A percentile compares a stretch with the other conserved stretches of the same genome.
Conservation (phyloP, 2,797 vertebrate genomes). For the Xyrichtys novacula region DNA sequence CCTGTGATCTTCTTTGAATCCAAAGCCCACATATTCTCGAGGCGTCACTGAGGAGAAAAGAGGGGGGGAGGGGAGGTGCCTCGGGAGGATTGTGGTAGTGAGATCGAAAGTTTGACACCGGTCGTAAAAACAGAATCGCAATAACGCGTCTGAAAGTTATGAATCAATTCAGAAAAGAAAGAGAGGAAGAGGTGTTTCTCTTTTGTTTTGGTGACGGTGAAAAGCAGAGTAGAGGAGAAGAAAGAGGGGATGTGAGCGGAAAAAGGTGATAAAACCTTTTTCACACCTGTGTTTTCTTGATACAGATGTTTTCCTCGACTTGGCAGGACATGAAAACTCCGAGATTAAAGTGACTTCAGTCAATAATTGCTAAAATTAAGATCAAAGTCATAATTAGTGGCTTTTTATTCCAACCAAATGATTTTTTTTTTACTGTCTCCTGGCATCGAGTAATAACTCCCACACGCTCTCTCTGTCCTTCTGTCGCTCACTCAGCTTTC, state of each 20-base stretch:
- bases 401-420: slow-evolving; percentile 3
- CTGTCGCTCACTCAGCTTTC: slow-evolving; percentile 82
- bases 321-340: slow-evolving; percentile 38
- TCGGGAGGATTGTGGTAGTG: slow-evolving; percentile 24
- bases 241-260: background rate
- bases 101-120: slow-evolving; percentile 54
- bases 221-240: background rate
- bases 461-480: slow-evolving; percentile 23
- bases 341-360: slow-evolving; percentile 12
- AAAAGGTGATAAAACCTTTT: slow-evolving; percentile 20
- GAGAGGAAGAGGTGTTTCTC: slow-evolving; percentile 21
- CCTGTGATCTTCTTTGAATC: slow-evolving; percentile 50
- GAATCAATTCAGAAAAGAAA: slow-evolving; percentile 14
- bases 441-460: slow-evolving; percentile 11
- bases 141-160: slow-evolving; percentile 29
- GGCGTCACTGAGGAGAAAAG: slow-evolving; percentile 31
- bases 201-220: slow-evolving; percentile 10
- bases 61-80: background rate
- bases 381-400: slow-evolving; percentile 20
- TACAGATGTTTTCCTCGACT: slow-evolving; percentile 73
- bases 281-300: slow-evolving; percentile 71
- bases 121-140: slow-evolving; percentile 25
- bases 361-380: slow-evolving; percentile 31
- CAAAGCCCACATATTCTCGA: slow-evolving; percentile 45
- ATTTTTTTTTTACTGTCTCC: background rate